These are phyloP conservation scores for Henricia sp. DNA, from an alignment of 53 echinoderm and acorn worm species.

Conservation along the genomic window DNA sequence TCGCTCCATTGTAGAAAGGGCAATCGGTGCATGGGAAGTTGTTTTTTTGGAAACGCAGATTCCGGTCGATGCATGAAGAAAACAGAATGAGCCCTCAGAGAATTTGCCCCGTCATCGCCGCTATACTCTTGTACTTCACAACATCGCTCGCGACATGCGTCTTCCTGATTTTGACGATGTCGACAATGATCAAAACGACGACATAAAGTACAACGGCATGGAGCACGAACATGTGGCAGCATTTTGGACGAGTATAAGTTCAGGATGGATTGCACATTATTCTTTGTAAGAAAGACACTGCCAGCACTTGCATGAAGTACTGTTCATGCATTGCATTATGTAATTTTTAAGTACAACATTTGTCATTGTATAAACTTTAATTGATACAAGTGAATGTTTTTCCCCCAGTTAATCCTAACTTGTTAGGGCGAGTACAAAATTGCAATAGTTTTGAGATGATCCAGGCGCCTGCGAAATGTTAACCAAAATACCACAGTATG, in stretches of 20 bases:
- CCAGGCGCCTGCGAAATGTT: no score
- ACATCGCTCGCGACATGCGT: neutral
- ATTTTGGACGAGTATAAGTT: neutral
- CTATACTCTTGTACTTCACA: neutral
- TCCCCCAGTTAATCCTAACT: no score
- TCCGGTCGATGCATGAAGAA: neutral
- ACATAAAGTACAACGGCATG: neutral
- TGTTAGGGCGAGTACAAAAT: no score
- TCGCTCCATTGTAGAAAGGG: neutral
- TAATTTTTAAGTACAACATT: no score
- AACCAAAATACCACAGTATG: no score
- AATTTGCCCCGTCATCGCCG: neutral
- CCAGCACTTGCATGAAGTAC: no score
- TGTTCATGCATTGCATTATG: no score
- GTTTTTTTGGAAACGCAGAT: neutral
- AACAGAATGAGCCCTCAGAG: neutral
- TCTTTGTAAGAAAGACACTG: no score
- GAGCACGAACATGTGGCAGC: neutral
- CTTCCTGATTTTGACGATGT: neutral
- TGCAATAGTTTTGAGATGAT: no score
- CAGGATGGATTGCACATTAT: neutral
- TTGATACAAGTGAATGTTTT: no score
- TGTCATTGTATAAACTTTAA: no score
- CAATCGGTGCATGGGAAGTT: neutral
- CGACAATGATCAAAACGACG: neutral